Evolutionary conservation across 2,888 invertebrate species (phyloP), one percentile per base, ranked within the genome.

Genomic region (Glyphotaelius pellucidus): DNA sequence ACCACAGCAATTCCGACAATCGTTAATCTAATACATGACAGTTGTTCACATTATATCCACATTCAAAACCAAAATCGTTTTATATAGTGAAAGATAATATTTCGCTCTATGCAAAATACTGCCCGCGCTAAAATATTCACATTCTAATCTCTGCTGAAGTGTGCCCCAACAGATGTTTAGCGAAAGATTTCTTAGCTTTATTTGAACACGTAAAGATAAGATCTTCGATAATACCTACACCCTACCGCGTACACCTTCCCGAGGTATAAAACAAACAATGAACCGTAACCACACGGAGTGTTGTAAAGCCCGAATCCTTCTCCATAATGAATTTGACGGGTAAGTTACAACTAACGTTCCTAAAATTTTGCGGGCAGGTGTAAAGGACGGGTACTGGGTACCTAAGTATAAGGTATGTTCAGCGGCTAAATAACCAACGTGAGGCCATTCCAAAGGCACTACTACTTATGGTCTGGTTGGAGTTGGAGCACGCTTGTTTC

Each of bases 141-240:
- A 67, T 35, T 80, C 67, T 80, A 79, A 89, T 89, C 88, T 89
- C 32, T 30, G 19, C 11, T 3, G 15, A 80, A 79, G 88, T 67
- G 88, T 89, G 88, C 88, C 5, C 67, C 9, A 35, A 32, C 88
- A 89, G 88, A 89, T 89, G 88, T 89, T 79, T 47, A 25, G 25
- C 32, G 79, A 80, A 80, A 89, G 88, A 67, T 89, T 89, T 89
- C 67, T 79, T 35, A 89, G 88, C 80, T 14, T 80, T 89, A 89
- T 89, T 89, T 89, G 35, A 89, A 89, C 80, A 79, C 35, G 80
- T 89, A 89, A 80, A 89, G 88, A 89, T 89, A 89, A 89, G 79
- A 89, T 12, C 80, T 89, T 80, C 32, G n/a, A 14, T 67, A 25
- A 25, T 67, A 52, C 25, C 25, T 67, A 67, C 9, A 5, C 19